Evolutionary conservation across 2,888 invertebrate genomes (phyloP).

Genomic region (Cryptocephalus primarius): DNA sequence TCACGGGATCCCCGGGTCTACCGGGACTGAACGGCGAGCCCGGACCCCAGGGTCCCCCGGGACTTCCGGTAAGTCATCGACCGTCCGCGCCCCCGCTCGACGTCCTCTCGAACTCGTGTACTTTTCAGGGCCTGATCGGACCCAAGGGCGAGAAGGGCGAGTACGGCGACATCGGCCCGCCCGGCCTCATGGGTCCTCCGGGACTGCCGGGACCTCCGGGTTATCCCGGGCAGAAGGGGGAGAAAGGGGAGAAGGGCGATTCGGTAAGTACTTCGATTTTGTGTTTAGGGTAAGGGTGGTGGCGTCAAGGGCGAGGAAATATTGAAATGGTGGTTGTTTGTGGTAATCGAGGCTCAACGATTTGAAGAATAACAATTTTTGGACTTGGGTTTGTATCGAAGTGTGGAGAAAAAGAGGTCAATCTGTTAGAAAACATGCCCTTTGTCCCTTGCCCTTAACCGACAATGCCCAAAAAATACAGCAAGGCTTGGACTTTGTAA

Average conservation of each 20-base stretch:
- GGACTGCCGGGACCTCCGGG: constrained; percentile 74
- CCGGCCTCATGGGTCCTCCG: constrained; percentile 90
- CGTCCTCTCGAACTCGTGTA: constrained; percentile 51
- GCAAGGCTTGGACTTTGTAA: too few species aligned
- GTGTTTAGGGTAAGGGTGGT: too few species aligned
- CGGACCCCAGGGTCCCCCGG: constrained; percentile 84
- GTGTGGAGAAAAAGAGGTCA: too few species aligned
- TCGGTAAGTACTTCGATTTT: constrained; percentile 54
- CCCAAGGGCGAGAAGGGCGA: constrained; percentile 83
- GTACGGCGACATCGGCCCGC: constrained; percentile 85
- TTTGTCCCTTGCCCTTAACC: too few species aligned
- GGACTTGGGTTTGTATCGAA: too few species aligned
- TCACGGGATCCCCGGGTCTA: constrained; percentile 61
- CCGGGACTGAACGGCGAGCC: constrained; percentile 66
- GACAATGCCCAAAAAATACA: too few species aligned
- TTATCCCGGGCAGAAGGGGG: constrained; percentile 81
- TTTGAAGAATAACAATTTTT: too few species aligned
- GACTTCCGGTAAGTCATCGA: constrained; percentile 53
- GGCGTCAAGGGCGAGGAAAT: too few species aligned
- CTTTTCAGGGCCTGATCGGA: constrained; percentile 60
- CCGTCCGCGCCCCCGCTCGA: constrained; percentile 28
- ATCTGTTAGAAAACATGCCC: too few species aligned
- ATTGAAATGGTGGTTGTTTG: too few species aligned
- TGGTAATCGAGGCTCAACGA: too few species aligned
- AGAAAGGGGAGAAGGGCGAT: constrained; percentile 87